A percentile compares a stretch with the other conserved stretches of the same genome.
Conservation (phyloP, 2,113 vertebrate genomes). For the Tragulus kanchil region DNA sequence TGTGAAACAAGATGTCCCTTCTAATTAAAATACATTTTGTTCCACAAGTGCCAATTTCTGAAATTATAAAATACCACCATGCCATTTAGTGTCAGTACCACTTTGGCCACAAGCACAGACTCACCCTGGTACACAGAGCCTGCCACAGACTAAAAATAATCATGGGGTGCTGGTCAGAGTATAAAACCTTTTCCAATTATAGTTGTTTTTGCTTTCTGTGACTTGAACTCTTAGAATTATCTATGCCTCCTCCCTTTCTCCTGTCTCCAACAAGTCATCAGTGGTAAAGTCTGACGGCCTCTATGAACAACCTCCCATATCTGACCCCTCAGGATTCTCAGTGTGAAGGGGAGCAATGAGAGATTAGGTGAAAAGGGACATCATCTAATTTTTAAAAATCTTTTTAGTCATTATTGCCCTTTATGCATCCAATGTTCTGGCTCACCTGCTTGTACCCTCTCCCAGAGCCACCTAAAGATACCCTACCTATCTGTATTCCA, state of each 20-base stretch:
- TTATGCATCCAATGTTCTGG: neutral
- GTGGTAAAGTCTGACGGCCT: neutral
- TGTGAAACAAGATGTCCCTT: neutral
- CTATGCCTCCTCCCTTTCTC: neutral
- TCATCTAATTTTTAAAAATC: neutral
- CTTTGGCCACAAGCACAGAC: constrained; percentile 19
- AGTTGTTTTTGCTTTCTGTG: constrained; percentile 40
- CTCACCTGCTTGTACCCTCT: neutral
- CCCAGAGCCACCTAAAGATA: neutral
- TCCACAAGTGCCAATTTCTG: neutral
- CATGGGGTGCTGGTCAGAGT: neutral
- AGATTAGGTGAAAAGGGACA: neutral
- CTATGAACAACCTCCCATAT: neutral
- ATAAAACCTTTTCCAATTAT: neutral
- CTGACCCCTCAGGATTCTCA: neutral
- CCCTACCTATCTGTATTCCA: neutral
- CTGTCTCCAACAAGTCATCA: neutral
- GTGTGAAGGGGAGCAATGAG: neutral
- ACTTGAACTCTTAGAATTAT: constrained; percentile 46
- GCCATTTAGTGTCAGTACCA: constrained; percentile 4
- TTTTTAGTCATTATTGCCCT: neutral
- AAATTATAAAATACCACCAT: neutral
- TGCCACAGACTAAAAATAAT: constrained; percentile 65
- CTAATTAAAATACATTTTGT: neutral
- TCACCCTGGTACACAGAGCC: neutral